These are phyloP conservation scores for Echinarachnius parma DNA, from an alignment of 53 echinoderm and acorn worm species.

Conservation along the genomic window DNA sequence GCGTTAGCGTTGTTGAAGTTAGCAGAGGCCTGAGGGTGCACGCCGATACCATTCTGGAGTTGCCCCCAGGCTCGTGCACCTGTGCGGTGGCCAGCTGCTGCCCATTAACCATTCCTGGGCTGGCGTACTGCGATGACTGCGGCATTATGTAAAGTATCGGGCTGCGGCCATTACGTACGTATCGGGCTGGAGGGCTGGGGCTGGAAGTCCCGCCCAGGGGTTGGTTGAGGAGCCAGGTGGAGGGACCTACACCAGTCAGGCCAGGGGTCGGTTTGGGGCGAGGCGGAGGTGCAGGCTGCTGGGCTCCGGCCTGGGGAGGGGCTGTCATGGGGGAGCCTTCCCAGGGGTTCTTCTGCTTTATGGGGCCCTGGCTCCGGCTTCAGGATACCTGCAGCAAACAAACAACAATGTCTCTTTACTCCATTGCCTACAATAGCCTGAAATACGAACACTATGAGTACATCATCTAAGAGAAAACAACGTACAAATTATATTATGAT, in stretches of 20 bases:
- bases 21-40: slow-evolving; percentile 33
- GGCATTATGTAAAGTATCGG: slow-evolving; percentile 48
- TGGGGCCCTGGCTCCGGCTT: slow-evolving; percentile 51
- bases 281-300: slow-evolving; percentile 33
- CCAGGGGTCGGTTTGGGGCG: slow-evolving; percentile 39
- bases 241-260: slow-evolving; percentile 17
- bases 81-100: slow-evolving; percentile 36
- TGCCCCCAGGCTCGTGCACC: slow-evolving; percentile 28
- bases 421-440: too few species aligned
- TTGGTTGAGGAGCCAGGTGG: slow-evolving; percentile 33
- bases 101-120: slow-evolving; percentile 24
- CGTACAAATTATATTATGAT: too few species aligned
- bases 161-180: slow-evolving; percentile 10
- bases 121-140: slow-evolving; percentile 48
- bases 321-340: slow-evolving; percentile 45
- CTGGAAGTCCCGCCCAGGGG: slow-evolving; percentile 46
- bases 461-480: too few species aligned
- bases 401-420: too few species aligned
- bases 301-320: not conserved
- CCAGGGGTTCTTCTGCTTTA: slow-evolving; percentile 84
- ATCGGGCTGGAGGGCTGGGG: slow-evolving; percentile 23
- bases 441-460: too few species aligned
- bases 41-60: slow-evolving; percentile 62
- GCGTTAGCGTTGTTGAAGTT: slow-evolving; percentile 63
- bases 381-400: slow-evolving; percentile 33